Evolutionary conservation across 2,797 vertebrate genomes (phyloP), one percentile per base, ranked within the genome.

Genomic region (Urocyon cinereoargenteus): DNA sequence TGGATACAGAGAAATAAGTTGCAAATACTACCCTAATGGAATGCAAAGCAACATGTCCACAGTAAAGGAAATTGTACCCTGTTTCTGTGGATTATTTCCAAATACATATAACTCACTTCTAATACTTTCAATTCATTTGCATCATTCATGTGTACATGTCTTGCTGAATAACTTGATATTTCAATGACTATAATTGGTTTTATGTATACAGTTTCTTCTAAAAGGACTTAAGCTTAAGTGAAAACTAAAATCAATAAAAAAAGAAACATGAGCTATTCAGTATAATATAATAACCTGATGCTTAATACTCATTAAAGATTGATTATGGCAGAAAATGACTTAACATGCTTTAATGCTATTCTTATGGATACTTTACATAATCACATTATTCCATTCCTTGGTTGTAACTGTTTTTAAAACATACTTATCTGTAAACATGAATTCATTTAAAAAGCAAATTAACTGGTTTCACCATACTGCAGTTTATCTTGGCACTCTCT

Each of bases 401-500:
- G 28, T 61, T 94, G 72, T 81, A 19, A 73, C 84, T 96, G 73
- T 86, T 89, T 97, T 95, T 94, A 97, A 98, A 97, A 92, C 53
- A 97, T 45, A 73, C 64, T 95, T 83, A 77, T 96, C 19, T 94
- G 87, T 97, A 94, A 91, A 97, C 62, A 96, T 28, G 86, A 90
- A 94, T 97, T 94, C 94, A 92, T 97, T 97, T 92, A 84, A 22
- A 94, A 96, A 96, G 57, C 49, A 94, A 96, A 97, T 94, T 85
- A 94, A 79, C 53, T 78, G 10, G 24, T 84, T 97, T 98, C 59
- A 68, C 26, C 34, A 82, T 6, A 75, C 10, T 85, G 10, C 2
- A 34, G 22, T 83, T 75, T 18, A 93, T 84, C 66, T 85, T 97
- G 57, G 87, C 45, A 51, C 31, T 88, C n/a, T 87, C 79, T 98